Percentiles rank a stretch among this genome's conserved stretches.
phyloP scores from a whole-genome alignment of 2,888 invertebrate species.

The Teleogryllus oceanicus region DNA sequence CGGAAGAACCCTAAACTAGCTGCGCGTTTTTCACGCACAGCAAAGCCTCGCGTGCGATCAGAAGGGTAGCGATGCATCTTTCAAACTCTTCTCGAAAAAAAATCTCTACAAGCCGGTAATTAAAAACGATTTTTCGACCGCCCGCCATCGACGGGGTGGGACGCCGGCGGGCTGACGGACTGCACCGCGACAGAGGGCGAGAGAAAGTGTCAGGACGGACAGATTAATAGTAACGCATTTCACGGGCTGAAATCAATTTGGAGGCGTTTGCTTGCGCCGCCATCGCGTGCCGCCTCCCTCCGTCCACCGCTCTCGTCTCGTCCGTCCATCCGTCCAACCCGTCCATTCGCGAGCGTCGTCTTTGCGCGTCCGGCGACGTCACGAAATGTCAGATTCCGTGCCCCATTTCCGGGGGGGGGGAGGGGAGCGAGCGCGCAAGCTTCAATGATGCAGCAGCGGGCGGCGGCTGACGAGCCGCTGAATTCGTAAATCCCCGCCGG shows the following conservation, averaged over 20 bases:
- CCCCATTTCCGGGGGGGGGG: no score
- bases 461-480: not conserved
- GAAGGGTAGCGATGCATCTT: not conserved
- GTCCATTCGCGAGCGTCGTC: not conserved
- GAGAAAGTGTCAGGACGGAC: not conserved
- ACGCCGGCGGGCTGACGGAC: not conserved
- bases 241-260: not conserved
- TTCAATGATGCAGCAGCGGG: not conserved
- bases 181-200: not conserved
- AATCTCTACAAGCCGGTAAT: not conserved
- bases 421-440: not conserved
- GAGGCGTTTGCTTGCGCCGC: not conserved
- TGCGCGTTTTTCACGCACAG: not conserved
- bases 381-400: conserved; percentile 1
- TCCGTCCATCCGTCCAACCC: not conserved
- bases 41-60: not conserved
- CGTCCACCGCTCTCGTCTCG: not conserved
- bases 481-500: not conserved
- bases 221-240: not conserved
- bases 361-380: not conserved
- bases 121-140: not conserved
- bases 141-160: not conserved
- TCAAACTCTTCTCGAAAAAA: not conserved
- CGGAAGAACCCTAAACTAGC: not conserved
- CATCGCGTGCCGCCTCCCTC: not conserved